Conservation (phyloP, 2,797 vertebrate genomes). For the Hoplostethus mediterraneus region DNA sequence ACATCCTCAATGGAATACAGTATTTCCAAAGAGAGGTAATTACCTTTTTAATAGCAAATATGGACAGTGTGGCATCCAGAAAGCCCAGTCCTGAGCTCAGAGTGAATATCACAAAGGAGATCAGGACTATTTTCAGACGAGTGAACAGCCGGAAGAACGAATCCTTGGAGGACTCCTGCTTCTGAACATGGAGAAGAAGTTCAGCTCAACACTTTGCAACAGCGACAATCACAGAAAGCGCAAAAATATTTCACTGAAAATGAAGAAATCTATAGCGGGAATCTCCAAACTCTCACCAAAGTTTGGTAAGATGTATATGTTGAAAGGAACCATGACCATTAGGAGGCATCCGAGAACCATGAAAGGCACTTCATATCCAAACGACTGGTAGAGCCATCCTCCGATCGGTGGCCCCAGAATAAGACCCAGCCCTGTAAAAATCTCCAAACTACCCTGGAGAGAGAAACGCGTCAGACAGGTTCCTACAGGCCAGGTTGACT, state of each 20-base stretch:
- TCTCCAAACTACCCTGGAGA: constrained; percentile 92
- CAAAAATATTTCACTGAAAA: neutral
- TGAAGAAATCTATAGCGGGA: neutral
- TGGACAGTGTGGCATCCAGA: constrained; percentile 94
- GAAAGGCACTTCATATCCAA: constrained; percentile 95
- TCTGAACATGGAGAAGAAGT: constrained; percentile 73
- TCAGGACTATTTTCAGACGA: constrained; percentile 85
- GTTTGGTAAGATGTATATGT: constrained; percentile 89
- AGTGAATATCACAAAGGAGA: constrained; percentile 88
- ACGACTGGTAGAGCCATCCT: constrained; percentile 93
- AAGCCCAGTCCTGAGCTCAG: constrained; percentile 91
- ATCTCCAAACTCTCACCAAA: constrained; percentile 83
- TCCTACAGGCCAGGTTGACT: too few species aligned
- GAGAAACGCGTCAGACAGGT: neutral
- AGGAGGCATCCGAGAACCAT: constrained; percentile 89
- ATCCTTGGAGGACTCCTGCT: constrained; percentile 80
- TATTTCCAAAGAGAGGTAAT: constrained; percentile 14
- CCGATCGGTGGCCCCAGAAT: constrained; percentile 94
- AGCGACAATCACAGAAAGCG: neutral
- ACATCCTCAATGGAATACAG: neutral
- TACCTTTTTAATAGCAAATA: constrained; percentile 91
- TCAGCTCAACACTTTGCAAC: neutral
- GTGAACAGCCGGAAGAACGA: constrained; percentile 90
- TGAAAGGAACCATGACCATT: constrained; percentile 91
- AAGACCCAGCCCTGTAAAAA: constrained; percentile 92